Evolutionary conservation across 2,113 vertebrate species (phyloP).

Genomic region (Anthoscopus minutus): DNA sequence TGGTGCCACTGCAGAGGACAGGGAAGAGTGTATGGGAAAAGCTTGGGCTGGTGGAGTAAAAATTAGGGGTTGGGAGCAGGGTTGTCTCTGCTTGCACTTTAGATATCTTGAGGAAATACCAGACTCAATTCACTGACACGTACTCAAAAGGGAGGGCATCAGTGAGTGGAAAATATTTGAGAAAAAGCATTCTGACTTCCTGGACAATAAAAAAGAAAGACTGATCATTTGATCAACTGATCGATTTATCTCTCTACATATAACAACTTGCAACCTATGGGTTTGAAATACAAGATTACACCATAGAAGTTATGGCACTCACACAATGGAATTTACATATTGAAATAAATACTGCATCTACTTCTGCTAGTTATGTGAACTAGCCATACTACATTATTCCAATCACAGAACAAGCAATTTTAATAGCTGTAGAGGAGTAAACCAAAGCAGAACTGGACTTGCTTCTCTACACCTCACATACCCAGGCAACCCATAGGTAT

Average conservation of each 20-base stretch:
- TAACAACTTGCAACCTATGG: background rate
- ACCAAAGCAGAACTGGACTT: background rate
- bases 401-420: background rate
- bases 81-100: constrained; percentile 43
- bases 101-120: constrained; percentile 47
- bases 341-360: background rate
- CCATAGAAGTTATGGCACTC: background rate
- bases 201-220: background rate
- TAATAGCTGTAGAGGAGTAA: background rate
- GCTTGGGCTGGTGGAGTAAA: background rate
- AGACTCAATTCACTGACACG: constrained; percentile 12
- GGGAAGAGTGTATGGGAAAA: background rate
- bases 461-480: background rate
- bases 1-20: background rate
- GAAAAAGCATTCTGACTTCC: background rate
- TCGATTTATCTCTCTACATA: fast-evolving
- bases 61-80: background rate
- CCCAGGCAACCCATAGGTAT: background rate
- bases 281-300: background rate
- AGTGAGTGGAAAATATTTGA: background rate
- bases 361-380: background rate
- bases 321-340: background rate
- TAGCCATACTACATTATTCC: background rate
- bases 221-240: background rate
- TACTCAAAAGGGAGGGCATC: background rate